Percentiles rank a stretch among this genome's conserved stretches.
phyloP scores from a whole-genome alignment of 2,113 vertebrate species.

The Corvus moneduloides region DNA sequence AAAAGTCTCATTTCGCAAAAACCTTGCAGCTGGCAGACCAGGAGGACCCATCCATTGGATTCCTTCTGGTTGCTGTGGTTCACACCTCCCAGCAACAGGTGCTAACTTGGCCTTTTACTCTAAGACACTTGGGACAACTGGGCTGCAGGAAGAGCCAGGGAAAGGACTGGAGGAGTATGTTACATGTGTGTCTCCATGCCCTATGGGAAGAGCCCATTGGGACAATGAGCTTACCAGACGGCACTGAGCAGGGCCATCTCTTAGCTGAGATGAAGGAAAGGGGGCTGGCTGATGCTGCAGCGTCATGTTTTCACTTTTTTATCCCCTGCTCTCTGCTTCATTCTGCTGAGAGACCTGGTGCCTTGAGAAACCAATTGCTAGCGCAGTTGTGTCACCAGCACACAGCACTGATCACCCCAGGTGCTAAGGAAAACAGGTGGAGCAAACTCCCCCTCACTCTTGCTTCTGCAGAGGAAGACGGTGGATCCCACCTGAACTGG shows the following conservation, averaged over 20 bases:
- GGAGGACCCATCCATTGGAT: background rate
- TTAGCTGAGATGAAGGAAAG: background rate
- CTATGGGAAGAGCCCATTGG: background rate
- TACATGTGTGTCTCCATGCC: background rate
- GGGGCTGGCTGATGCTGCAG: background rate
- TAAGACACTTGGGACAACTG: background rate
- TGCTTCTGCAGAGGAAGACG: background rate
- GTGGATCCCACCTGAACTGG: background rate
- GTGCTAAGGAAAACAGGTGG: background rate
- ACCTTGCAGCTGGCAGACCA: background rate
- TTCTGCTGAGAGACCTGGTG: background rate
- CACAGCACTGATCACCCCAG: background rate
- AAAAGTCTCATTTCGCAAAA: conserved; percentile 12
- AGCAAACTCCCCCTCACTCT: background rate
- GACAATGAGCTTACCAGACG: background rate
- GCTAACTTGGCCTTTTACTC: background rate
- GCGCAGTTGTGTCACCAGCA: background rate
- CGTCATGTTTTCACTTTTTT: background rate
- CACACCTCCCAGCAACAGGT: background rate
- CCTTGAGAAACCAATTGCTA: background rate
- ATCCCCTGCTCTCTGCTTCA: background rate
- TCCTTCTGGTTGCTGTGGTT: background rate
- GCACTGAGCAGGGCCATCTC: background rate
- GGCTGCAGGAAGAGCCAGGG: background rate
- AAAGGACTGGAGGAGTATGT: background rate